Evolutionary conservation across 1,140 invertebrate genomes (phyloP).

Genomic region (Tetranychus cinnabarinus): DNA sequence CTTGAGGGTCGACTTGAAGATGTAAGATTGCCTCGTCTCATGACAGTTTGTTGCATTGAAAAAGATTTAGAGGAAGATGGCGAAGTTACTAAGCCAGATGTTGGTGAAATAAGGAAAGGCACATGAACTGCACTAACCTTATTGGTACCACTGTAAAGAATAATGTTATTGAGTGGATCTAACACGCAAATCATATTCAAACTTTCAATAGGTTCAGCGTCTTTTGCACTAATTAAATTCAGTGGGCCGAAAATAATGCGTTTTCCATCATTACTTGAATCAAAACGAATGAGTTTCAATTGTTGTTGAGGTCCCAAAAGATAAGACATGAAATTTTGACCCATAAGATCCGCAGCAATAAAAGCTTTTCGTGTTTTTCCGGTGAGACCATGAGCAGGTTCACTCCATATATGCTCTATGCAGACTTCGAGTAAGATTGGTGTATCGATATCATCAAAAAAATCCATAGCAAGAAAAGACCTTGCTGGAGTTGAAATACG

Average conservation of each 20-base stretch:
- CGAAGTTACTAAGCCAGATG: neutral
- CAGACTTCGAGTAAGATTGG: constrained; percentile 58
- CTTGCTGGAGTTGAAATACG: neutral
- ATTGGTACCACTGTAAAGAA: constrained; percentile 52
- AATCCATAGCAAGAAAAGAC: neutral
- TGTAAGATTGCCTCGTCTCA: constrained; percentile 33
- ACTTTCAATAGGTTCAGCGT: constrained; percentile 49
- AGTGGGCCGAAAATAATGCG: constrained; percentile 46
- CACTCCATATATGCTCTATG: constrained; percentile 66
- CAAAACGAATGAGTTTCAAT: constrained; percentile 36
- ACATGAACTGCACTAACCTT: constrained; percentile 16
- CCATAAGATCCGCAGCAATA: constrained; percentile 50
- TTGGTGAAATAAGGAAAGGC: neutral
- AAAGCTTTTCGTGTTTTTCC: constrained; percentile 48
- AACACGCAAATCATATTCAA: constrained; percentile 57
- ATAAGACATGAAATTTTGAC: constrained; percentile 49
- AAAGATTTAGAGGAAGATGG: neutral
- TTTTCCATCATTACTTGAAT: constrained; percentile 35
- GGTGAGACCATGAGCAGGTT: constrained; percentile 20
- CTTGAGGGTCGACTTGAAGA: constrained; percentile 28
- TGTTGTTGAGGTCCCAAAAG: constrained; percentile 41
- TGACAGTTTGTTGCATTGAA: constrained; percentile 27
- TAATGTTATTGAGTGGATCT: constrained; percentile 46
- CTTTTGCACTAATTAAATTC: constrained; percentile 45
- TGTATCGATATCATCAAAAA: constrained; percentile 25